phyloP scores from a whole-genome alignment of 2,888 invertebrate species.

The Nomada fabriciana region DNA sequence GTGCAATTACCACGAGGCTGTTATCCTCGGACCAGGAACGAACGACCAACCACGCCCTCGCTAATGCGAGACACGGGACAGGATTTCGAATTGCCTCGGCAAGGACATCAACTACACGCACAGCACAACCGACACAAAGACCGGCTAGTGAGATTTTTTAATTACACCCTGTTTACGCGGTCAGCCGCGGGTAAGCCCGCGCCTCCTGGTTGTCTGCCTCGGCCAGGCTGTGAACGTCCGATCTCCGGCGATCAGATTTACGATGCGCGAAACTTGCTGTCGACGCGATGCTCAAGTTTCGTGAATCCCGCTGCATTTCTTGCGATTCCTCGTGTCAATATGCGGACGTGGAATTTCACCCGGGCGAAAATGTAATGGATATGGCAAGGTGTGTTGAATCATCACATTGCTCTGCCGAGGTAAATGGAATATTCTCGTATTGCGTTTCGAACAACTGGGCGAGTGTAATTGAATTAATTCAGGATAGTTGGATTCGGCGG shows the following conservation, averaged over 20 bases:
- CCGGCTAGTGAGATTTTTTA: slow-evolving; percentile 74
- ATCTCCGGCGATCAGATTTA: slow-evolving; percentile 49
- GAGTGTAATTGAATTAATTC: no score
- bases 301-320: not conserved
- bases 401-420: no score
- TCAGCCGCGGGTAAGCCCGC: slow-evolving; percentile 56
- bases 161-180: slow-evolving; percentile 76
- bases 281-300: not conserved
- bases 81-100: slow-evolving; percentile 80
- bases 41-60: slow-evolving; percentile 81
- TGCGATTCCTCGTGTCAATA: not conserved
- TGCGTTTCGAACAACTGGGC: no score
- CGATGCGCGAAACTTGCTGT: not conserved
- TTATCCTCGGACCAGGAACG: slow-evolving; percentile 76
- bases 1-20: slow-evolving; percentile 76
- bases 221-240: not conserved
- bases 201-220: slow-evolving; percentile 19
- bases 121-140: slow-evolving; percentile 74
- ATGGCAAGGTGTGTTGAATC: slow-evolving; percentile 2
- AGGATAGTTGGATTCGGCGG: no score
- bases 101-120: slow-evolving; percentile 81
- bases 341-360: not conserved
- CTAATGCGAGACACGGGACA: slow-evolving; percentile 80
- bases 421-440: no score
- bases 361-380: no score